Evolutionary conservation across 2,888 invertebrate species (phyloP).

Genomic region (Sphecodes monilicornis): DNA sequence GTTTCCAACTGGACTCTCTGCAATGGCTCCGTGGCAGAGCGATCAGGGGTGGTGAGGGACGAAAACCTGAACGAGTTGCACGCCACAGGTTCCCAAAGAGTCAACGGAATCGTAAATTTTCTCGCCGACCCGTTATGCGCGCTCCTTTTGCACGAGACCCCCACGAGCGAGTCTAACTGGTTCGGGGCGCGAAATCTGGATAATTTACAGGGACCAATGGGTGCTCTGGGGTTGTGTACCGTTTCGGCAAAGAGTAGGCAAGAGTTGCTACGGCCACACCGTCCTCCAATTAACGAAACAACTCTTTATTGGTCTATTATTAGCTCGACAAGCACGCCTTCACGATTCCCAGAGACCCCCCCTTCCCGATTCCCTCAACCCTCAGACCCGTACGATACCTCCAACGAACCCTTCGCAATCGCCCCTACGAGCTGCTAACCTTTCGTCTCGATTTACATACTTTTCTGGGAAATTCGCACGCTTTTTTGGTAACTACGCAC

Average conservation of each 20-base stretch:
- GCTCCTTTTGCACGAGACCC: slow-evolving; percentile 54
- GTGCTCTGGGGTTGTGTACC: slow-evolving; percentile 53
- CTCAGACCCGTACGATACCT: not conserved
- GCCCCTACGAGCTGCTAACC: not conserved
- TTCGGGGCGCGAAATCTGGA: slow-evolving; percentile 63
- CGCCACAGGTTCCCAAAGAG: slow-evolving; percentile 36
- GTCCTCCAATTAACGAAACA: slow-evolving; percentile 75
- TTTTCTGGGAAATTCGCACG: not conserved
- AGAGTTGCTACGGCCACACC: slow-evolving; percentile 64
- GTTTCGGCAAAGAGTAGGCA: slow-evolving; percentile 64
- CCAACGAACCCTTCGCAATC: not conserved
- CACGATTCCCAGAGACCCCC: slow-evolving; percentile 43
- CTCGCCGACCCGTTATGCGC: slow-evolving; percentile 71
- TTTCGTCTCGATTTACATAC: not conserved
- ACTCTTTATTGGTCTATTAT: slow-evolving; percentile 79
- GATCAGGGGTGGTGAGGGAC: not conserved
- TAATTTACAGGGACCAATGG: slow-evolving; percentile 70
- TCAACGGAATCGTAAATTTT: slow-evolving; percentile 76
- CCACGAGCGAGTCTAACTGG: slow-evolving; percentile 67
- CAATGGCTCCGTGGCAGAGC: not conserved
- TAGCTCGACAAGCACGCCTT: slow-evolving; percentile 62
- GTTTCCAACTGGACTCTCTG: not conserved
- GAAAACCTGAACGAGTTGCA: slow-evolving; percentile 36
- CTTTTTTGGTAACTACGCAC: too few species aligned
- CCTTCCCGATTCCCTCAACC: slow-evolving; percentile 7